These are phyloP conservation scores for Chorisops tibialis DNA, from an alignment of 2,888 invertebrate genomes.

Conservation along the genomic window DNA sequence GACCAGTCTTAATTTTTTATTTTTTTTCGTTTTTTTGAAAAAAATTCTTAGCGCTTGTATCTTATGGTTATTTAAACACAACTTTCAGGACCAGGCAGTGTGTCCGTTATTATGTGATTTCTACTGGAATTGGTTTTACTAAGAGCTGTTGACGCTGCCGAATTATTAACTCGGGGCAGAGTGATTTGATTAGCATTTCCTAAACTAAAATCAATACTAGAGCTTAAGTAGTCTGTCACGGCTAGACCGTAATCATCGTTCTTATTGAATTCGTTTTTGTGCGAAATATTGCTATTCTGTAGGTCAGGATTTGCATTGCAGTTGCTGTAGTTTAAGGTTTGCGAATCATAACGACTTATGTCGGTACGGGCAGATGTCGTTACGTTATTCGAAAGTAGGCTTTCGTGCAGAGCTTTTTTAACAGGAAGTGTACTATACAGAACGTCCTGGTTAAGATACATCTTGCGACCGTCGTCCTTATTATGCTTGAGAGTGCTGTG, in stretches of 20 bases:
- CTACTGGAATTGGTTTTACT: slow-evolving; percentile 57
- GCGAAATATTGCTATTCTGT: slow-evolving; percentile 29
- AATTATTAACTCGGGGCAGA: slow-evolving; percentile 25
- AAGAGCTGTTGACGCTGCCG: slow-evolving; percentile 35
- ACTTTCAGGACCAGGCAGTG: slow-evolving; percentile 83
- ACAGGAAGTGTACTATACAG: slow-evolving; percentile 47
- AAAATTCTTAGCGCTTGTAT: not conserved
- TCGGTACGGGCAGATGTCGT: slow-evolving; percentile 24
- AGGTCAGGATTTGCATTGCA: slow-evolving; percentile 28
- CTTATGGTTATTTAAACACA: slow-evolving; percentile 65
- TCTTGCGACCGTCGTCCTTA: slow-evolving; percentile 43
- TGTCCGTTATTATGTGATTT: slow-evolving; percentile 78
- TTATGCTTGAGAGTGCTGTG: slow-evolving; percentile 49
- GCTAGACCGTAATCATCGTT: slow-evolving; percentile 23
- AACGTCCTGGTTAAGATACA: slow-evolving; percentile 44
- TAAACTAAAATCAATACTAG: slow-evolving; percentile 36
- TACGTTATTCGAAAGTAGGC: slow-evolving; percentile 33
- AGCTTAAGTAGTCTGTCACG: slow-evolving; percentile 35
- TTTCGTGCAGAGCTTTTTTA: slow-evolving; percentile 28
- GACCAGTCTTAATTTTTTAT: slow-evolving; percentile 30
- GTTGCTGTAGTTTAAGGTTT: slow-evolving; percentile 25
- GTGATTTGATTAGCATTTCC: slow-evolving; percentile 29
- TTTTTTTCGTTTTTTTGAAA: not conserved
- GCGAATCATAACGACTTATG: slow-evolving; percentile 22
- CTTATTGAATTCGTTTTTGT: slow-evolving; percentile 30